Percentiles rank a stretch among this genome's conserved stretches.
Evolutionary conservation across 1,140 invertebrate species (phyloP).

Genomic region (Oncopeltus fasciatus): DNA sequence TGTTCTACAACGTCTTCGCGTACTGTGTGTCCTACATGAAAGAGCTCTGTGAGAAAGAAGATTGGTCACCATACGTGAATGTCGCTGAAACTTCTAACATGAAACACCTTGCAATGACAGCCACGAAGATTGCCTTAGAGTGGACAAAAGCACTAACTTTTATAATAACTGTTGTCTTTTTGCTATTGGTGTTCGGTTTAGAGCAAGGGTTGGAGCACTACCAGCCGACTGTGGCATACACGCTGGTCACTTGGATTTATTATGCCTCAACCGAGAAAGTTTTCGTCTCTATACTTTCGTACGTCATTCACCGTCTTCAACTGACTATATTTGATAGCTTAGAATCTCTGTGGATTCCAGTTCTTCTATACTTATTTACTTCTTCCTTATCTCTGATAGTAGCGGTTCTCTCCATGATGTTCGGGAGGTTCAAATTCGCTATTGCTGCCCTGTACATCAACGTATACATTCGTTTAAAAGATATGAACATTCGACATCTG

Average conservation of each 20-base stretch:
- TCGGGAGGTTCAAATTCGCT: conserved; percentile 39
- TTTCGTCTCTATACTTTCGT: conserved; percentile 45
- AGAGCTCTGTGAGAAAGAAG: conserved; percentile 54
- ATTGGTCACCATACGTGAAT: conserved; percentile 59
- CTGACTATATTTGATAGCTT: conserved; percentile 47
- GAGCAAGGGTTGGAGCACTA: conserved; percentile 61
- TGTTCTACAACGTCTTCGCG: conserved; percentile 67
- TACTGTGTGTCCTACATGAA: conserved; percentile 60
- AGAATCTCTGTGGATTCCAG: conserved; percentile 48
- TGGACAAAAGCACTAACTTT: conserved; percentile 71
- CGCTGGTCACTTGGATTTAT: conserved; percentile 47
- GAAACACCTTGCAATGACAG: conserved; percentile 63
- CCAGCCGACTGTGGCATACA: conserved; percentile 47
- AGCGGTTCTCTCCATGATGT: conserved; percentile 36
- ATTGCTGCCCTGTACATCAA: conserved; percentile 47
- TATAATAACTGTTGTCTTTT: conserved; percentile 61
- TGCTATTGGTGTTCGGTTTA: conserved; percentile 54
- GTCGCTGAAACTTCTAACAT: conserved; percentile 54
- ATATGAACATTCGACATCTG: conserved; percentile 40
- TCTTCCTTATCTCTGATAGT: conserved; percentile 38
- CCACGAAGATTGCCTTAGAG: conserved; percentile 64
- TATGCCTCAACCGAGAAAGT: conserved; percentile 59
- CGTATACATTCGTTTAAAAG: conserved; percentile 46
- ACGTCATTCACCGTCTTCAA: conserved; percentile 38
- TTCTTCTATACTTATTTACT: conserved; percentile 41